Evolutionary conservation across 2,888 invertebrate species (phyloP).

Genomic region (Lasioglossum figueresi): DNA sequence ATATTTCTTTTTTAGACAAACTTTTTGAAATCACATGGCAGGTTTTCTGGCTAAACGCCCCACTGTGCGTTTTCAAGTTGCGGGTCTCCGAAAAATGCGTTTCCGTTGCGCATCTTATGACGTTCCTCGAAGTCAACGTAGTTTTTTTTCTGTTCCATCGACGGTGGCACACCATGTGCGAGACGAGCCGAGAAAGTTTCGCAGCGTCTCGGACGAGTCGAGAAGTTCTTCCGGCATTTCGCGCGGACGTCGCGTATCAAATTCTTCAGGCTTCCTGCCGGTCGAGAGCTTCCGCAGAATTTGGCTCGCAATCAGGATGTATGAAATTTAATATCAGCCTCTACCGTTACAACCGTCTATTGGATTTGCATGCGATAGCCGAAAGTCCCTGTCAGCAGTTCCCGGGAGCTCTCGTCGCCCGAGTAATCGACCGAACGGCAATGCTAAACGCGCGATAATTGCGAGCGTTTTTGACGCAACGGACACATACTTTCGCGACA

Average conservation of each 20-base stretch:
- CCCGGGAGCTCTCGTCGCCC: slow-evolving; percentile 3
- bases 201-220: not conserved
- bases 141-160: not conserved
- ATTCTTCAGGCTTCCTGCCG: slow-evolving; percentile 49
- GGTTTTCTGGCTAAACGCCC: too few species aligned
- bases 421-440: slow-evolving; percentile 40
- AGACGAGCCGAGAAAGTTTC: not conserved
- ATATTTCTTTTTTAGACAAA: too few species aligned
- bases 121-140: not conserved
- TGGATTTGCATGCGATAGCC: slow-evolving; percentile 58
- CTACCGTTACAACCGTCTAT: slow-evolving; percentile 45
- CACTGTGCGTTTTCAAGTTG: not conserved
- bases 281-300: slow-evolving; percentile 52
- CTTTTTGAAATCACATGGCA: not conserved
- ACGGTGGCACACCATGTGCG: not conserved
- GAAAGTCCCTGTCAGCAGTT: slow-evolving; percentile 47
- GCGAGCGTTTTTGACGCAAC: slow-evolving; percentile 15
- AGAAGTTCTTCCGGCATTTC: slow-evolving; percentile 19
- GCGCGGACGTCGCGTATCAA: slow-evolving; percentile 30
- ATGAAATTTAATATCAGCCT: slow-evolving; percentile 64
- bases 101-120: not conserved
- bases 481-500: not conserved
- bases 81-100: not conserved
- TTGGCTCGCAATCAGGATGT: slow-evolving; percentile 58
- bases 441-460: slow-evolving; percentile 17